A percentile compares a stretch with the other conserved stretches of the same genome.
phyloP scores from a whole-genome alignment of 2,113 vertebrate species.

The Illadopsis cleaveri region DNA sequence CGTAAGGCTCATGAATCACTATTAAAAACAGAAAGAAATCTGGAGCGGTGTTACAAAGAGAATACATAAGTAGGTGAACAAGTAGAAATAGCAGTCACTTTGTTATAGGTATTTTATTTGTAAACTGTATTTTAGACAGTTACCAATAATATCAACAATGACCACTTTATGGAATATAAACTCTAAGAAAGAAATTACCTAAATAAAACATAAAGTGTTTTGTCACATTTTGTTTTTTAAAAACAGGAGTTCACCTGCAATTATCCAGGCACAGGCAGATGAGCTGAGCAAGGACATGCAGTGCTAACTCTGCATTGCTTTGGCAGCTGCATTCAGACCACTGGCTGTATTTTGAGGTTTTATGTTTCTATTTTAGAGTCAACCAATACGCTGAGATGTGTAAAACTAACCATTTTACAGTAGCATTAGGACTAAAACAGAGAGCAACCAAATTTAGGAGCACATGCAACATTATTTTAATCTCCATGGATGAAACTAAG shows the following conservation, averaged over 20 bases:
- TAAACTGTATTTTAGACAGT: background rate
- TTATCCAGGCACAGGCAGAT: background rate
- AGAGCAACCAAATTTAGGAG: background rate
- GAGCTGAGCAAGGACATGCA: background rate
- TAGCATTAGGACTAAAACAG: background rate
- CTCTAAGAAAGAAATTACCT: background rate
- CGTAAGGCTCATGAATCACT: background rate
- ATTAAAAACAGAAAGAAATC: background rate
- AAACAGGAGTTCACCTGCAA: background rate
- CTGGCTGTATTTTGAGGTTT: background rate
- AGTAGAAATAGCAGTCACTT: background rate
- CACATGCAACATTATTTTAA: background rate
- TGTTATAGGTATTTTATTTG: background rate
- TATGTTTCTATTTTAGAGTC: background rate
- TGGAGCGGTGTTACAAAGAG: background rate
- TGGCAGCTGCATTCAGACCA: background rate
- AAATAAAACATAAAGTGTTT: background rate
- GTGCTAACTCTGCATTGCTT: background rate
- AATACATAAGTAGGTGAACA: background rate
- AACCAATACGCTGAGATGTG: background rate
- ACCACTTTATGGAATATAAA: background rate
- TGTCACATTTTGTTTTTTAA: background rate
- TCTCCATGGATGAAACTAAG: background rate
- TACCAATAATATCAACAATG: background rate
- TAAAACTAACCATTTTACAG: background rate